Base-by-base conservation (phyloP, 2,888 invertebrate species). In the Chrysomela aeneicollis region DNA sequence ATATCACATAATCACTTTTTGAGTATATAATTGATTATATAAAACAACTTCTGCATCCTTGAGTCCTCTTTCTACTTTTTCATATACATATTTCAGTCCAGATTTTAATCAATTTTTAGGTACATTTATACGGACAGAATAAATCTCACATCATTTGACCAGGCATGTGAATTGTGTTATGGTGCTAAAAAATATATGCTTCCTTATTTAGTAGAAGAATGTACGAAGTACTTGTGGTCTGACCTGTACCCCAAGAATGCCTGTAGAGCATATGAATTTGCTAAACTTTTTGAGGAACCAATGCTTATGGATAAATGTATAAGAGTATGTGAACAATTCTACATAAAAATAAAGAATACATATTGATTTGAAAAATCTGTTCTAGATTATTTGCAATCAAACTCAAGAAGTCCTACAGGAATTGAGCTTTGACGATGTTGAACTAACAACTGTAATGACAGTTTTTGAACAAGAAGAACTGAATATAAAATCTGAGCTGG, bases 121-220 rank as follows among this genome's bases (percentile, higher is more conserved):
- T 92, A 94, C 74, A 92, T 94, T 61, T 94, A 94, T 77, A 92
- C 93, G 6, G 93, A 94, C 74, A 88, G 88, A 70, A 91, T 94
- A 42, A 90, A 90, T 72, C 87, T 94, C 9, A 88, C 88, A 64
- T 92, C 93, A 0, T 93, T 94, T 79, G 94, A 94, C 75, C 90
- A 93, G 77, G 94, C 93, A 0, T 94, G 93, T 79, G 94, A 94
- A 75, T 80, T 94, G 35, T 94, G 94, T 78, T 94, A 94, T 79
- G 93, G 92, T 60, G 94, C 93, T 9, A 94, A 94, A 77, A 94
- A 94, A 77, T 94, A 94, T 75, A 92, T 94, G 91, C 80, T 94
- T 61, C 94, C 94, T 0, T 89, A 91, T 80, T 85, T 94, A 8
- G 92, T 94, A 0, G 90, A 93, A 70, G 90, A 92, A 73, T 94